Base-by-base conservation (phyloP, 2,888 invertebrate species). In the Phasia obesa region DNA sequence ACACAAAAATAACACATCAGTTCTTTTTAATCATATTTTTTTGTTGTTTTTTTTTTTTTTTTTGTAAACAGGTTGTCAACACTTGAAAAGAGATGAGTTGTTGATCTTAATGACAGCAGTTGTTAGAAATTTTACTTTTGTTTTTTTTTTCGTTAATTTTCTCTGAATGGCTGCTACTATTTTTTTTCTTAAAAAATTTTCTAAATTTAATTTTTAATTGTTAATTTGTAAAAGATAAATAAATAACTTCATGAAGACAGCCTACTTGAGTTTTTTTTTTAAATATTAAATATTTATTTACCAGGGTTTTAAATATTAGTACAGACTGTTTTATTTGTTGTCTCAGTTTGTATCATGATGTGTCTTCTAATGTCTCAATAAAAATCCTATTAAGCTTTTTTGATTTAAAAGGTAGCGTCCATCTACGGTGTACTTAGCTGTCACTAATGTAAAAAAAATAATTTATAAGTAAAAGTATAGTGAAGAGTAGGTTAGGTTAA, bases 261-360 rank as follows among this genome's bases (percentile, higher is more conserved):
- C 17, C 62, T 74, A 82, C 74, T 78, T 78, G 59, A 75, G 44
- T 53, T 73, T 74, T 69, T 74, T 51, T 65, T 53, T 35, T 77
- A 73, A 73, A 55, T 60, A 62, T 55, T 53, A 57, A 57, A 57
- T 31, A 11, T 4, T 47, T 57, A 2, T 57, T 13, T 27, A 42
- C 15, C 49, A 59, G 47, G 31, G 49, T 55, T 67, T 57, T 9
- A 23, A 3, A 35, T 35, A 35, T 35, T 51, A 15, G 1, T 4
- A 4, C 27, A 31, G 31, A 35, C 21, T 5, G 25, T 25, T 53
- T 11, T 2, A 15, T 17, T 21, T 25, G 19, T 15, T 13, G 1
- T 15, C 15, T 57, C 19, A 19, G 15, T 13, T 49, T 13, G 23
- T 17, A 57, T 31, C 21, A 31, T 60, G 25, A 31, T 60, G 25